Evolutionary conservation across 2,113 vertebrate genomes (phyloP).

Genomic region (Candoia aspera): DNA sequence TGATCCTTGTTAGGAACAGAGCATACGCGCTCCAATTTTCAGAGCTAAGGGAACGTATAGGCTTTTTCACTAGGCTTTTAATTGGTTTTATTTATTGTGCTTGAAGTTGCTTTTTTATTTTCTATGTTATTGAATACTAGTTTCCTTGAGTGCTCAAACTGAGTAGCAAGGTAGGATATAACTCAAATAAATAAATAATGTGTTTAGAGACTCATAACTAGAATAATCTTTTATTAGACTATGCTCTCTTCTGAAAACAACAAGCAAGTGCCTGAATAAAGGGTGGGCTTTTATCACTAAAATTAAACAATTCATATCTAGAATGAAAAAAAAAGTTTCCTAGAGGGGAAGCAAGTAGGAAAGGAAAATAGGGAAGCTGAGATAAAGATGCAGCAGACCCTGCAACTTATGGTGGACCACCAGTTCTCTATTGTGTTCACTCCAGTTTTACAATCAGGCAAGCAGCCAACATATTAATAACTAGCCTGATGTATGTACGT

Average conservation of each 20-base stretch:
- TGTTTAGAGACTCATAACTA: neutral
- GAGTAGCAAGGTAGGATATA: neutral
- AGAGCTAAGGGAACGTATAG: neutral
- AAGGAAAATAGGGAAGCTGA: neutral
- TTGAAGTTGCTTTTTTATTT: neutral
- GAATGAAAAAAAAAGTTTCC: slow-evolving; percentile 32
- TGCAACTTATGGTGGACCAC: neutral
- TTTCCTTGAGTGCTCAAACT: neutral
- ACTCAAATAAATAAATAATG: too few relatives aligned
- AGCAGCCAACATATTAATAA: neutral
- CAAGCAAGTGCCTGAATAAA: fast-evolving
- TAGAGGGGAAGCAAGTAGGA: slow-evolving; percentile 43
- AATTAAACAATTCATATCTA: neutral
- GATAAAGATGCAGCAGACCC: neutral
- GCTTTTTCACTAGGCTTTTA: neutral
- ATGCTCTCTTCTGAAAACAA: neutral
- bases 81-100: neutral
- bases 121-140: neutral
- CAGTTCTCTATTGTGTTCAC: neutral
- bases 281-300: neutral
- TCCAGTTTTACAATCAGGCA: neutral
- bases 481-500: neutral
- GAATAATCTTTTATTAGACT: neutral
- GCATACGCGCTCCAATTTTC: neutral
- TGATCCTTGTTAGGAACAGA: neutral